These are phyloP conservation scores for Ostrea edulis DNA, from an alignment of 1,140 invertebrate genomes.

Conservation along the genomic window DNA sequence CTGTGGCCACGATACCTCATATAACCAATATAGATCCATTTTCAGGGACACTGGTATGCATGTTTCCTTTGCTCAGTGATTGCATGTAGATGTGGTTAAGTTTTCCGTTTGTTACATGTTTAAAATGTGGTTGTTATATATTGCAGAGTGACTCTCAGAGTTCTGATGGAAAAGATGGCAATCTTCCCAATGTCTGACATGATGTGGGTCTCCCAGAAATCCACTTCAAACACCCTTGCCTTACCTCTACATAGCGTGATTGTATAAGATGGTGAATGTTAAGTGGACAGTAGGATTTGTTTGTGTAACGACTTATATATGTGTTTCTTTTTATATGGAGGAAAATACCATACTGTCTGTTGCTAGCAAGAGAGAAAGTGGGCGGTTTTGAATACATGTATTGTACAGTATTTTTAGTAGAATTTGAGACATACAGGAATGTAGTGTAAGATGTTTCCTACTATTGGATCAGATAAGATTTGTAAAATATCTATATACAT, in stretches of 20 bases:
- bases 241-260: constrained; percentile 13
- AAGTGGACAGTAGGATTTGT: neutral
- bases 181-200: constrained; percentile 54
- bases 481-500: neutral
- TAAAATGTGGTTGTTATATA: neutral
- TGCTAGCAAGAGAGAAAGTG: neutral
- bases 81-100: neutral
- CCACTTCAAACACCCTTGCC: neutral
- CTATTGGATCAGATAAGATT: neutral
- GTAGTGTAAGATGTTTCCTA: neutral
- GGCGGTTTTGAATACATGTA: neutral
- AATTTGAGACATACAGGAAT: neutral
- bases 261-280: neutral
- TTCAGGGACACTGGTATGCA: constrained; percentile 43
- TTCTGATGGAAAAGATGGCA: constrained; percentile 50
- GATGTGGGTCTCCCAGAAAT: neutral
- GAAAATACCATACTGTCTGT: neutral
- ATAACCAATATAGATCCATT: constrained; percentile 76
- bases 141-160: constrained; percentile 45
- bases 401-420: neutral
- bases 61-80: neutral
- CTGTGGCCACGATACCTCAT: constrained; percentile 72
- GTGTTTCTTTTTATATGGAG: neutral
- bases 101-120: no score
- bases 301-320: neutral